phyloP scores from a whole-genome alignment of 2,888 invertebrate genomes.

The Plusia festucae region DNA sequence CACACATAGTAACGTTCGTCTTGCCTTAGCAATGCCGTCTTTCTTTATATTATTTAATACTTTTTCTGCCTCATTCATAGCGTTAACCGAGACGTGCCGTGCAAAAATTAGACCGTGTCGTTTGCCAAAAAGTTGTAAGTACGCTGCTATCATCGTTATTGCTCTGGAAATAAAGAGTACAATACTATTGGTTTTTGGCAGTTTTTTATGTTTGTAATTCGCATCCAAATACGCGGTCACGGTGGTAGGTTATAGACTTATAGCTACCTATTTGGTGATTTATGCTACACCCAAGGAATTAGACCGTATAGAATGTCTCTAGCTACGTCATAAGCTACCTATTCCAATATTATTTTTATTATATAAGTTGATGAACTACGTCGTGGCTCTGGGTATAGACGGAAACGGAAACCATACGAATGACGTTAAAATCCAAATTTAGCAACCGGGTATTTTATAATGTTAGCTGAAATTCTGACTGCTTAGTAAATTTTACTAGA shows the following conservation, averaged over 20 bases:
- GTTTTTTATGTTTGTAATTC: constrained; percentile 25
- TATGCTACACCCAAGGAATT: constrained; percentile 13
- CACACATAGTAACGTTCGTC: constrained; percentile 21
- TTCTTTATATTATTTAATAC: constrained; percentile 35
- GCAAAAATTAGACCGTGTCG: constrained; percentile 21
- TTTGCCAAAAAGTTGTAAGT: constrained; percentile 43
- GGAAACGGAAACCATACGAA: constrained; percentile 17
- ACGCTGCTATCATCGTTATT: constrained; percentile 32
- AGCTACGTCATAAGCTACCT: background rate
- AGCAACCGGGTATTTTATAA: background rate
- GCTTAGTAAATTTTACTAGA: background rate
- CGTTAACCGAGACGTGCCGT: constrained; percentile 42
- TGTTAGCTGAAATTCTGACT: background rate
- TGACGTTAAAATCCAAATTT: constrained; percentile 2
- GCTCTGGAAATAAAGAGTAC: constrained; percentile 24
- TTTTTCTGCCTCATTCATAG: constrained; percentile 52
- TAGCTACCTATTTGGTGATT: constrained; percentile 21
- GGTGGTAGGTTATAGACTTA: constrained; percentile 23
- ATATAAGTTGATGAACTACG: background rate
- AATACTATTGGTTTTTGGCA: constrained; percentile 23
- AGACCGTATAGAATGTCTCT: constrained; percentile 10
- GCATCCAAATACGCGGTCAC: constrained; percentile 28
- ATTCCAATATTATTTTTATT: background rate
- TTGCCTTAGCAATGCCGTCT: constrained; percentile 27
- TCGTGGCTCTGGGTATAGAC: background rate